Percentiles rank a stretch among this genome's conserved stretches.
These are phyloP conservation scores for Rhinopithecus roxellana DNA, from an alignment of 2,113 vertebrate genomes.

Conservation along the genomic window DNA sequence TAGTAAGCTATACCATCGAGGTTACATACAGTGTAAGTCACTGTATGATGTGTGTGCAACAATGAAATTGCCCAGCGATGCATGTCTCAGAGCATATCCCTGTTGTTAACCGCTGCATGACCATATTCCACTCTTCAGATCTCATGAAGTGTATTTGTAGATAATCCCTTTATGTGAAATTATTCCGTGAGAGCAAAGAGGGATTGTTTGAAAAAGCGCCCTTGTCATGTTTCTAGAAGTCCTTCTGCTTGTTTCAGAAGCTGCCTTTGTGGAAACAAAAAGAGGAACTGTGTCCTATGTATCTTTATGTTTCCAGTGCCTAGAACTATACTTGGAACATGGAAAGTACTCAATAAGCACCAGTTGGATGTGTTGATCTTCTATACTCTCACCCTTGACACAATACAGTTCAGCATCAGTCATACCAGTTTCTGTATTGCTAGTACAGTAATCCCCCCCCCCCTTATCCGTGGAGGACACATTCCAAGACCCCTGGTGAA, in stretches of 20 bases:
- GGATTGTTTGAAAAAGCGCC: background rate
- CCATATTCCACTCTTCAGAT: background rate
- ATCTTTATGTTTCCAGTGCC: background rate
- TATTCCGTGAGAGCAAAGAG: background rate
- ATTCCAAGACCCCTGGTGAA: background rate
- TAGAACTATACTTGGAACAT: background rate
- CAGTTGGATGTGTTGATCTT: background rate
- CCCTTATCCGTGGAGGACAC: too few relatives aligned
- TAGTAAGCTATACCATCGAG: background rate
- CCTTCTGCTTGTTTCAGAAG: background rate
- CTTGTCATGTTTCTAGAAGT: background rate
- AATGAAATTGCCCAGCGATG: accelerated
- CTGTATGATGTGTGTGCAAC: background rate
- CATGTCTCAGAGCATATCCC: background rate
- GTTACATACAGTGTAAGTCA: background rate
- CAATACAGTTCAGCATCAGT: too few relatives aligned
- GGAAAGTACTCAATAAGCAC: background rate
- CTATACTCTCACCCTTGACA: background rate
- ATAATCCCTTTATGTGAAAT: background rate
- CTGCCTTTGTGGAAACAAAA: background rate
- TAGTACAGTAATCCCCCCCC: too few relatives aligned
- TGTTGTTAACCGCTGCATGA: background rate
- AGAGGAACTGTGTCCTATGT: background rate
- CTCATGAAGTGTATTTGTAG: background rate
- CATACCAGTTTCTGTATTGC: background rate